phyloP scores from a whole-genome alignment of 2,113 vertebrate genomes.

The Dasyprocta punctata region DNA sequence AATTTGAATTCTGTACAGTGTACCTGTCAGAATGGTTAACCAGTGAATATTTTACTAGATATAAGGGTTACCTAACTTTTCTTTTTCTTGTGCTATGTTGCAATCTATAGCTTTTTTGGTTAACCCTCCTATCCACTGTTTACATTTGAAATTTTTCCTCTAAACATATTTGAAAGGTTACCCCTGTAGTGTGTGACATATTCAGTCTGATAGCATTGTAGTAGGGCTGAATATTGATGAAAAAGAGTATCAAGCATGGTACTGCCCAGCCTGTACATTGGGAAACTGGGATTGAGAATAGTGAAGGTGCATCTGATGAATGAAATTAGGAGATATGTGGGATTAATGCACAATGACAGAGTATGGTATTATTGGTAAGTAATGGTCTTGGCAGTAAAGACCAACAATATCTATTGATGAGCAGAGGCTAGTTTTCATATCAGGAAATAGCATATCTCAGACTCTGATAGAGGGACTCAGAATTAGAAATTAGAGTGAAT shows the following conservation, averaged over 20 bases:
- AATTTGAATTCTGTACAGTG: neutral
- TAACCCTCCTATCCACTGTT: neutral
- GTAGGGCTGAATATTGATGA: neutral
- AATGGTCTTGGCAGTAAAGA: neutral
- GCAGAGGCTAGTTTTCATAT: slow-evolving; percentile 45
- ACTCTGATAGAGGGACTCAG: neutral
- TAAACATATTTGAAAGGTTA: slow-evolving; percentile 23
- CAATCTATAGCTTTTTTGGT: neutral
- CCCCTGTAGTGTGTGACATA: neutral
- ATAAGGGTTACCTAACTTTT: neutral
- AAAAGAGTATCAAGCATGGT: neutral
- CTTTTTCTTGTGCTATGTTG: slow-evolving; percentile 3
- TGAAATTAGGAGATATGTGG: neutral
- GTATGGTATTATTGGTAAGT: neutral
- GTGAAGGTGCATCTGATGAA: neutral
- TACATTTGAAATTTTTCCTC: neutral
- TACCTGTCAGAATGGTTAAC: neutral
- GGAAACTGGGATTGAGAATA: neutral
- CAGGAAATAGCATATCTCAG: neutral
- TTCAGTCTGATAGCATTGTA: neutral
- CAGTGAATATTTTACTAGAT: neutral
- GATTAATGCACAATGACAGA: neutral
- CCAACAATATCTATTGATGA: neutral
- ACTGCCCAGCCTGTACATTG: neutral
- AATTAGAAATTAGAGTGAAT: slow-evolving; percentile 48